Conservation (phyloP, 1,140 invertebrate species). For the Eumeta japonica region DNA sequence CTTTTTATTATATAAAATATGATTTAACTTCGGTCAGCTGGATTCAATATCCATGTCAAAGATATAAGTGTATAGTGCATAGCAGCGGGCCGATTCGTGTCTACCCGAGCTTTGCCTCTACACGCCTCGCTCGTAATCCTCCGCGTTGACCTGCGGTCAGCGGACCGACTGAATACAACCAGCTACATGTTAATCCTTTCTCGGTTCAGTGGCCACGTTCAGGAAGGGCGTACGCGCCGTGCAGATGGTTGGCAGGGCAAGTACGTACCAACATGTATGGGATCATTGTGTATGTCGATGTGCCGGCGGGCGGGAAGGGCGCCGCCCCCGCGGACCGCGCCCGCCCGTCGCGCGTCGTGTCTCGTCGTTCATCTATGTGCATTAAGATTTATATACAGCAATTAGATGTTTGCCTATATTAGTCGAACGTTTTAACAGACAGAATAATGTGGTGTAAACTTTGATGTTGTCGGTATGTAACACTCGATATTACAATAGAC, state of each 20-base stretch:
- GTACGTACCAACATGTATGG: slow-evolving; percentile 70
- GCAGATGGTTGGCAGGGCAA: slow-evolving; percentile 96
- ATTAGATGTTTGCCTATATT: slow-evolving; percentile 52
- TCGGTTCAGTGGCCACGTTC: slow-evolving; percentile 93
- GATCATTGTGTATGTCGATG: slow-evolving; percentile 47
- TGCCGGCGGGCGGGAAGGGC: slow-evolving; percentile 23
- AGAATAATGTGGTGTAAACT: slow-evolving; percentile 46
- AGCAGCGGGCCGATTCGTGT: no score
- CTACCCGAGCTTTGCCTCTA: no score
- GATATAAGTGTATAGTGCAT: no score
- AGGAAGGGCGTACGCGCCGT: slow-evolving; percentile 99
- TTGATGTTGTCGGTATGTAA: slow-evolving; percentile 46
- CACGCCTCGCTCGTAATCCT: no score
- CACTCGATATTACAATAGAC: background rate
- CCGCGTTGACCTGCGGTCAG: no score
- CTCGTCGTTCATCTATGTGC: slow-evolving; percentile 52
- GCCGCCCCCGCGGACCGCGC: no score
- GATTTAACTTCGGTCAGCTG: no score
- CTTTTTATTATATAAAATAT: no score
- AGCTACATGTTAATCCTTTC: no score
- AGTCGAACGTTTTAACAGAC: slow-evolving; percentile 37
- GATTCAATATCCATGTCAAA: no score
- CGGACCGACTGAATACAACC: no score
- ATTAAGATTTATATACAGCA: slow-evolving; percentile 37
- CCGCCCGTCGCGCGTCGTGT: no score